A percentile compares a stretch with the other conserved stretches of the same genome.
Evolutionary conservation across 2,113 vertebrate species (phyloP).

Genomic region (Rhinolophus ferrumequinum): DNA sequence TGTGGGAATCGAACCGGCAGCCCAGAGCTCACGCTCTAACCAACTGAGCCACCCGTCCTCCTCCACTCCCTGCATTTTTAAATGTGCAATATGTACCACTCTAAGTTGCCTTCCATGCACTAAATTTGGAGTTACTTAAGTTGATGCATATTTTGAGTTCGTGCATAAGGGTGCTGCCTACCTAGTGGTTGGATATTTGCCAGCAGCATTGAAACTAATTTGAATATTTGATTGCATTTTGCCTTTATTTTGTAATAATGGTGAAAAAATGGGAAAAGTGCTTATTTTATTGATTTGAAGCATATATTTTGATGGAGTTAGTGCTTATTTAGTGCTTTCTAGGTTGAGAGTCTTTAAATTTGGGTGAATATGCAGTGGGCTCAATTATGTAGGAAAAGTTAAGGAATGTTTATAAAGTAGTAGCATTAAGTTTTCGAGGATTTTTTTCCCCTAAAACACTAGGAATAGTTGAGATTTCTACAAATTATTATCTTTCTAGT

Average conservation of each 20-base stretch:
- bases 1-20: too few relatives aligned
- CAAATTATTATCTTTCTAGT: not conserved
- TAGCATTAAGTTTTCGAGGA: not conserved
- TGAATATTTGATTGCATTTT: slow-evolving; percentile 9
- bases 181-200: not conserved
- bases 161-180: not conserved
- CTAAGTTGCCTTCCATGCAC: not conserved
- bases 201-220: not conserved
- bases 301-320: not conserved
- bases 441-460: not conserved
- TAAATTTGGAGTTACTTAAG: not conserved
- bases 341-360: not conserved
- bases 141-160: not conserved
- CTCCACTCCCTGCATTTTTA: not conserved
- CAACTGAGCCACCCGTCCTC: too few relatives aligned
- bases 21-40: too few relatives aligned
- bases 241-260: not conserved
- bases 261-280: not conserved
- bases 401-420: not conserved
- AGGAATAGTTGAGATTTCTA: not conserved
- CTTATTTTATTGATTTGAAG: slow-evolving; percentile 7
- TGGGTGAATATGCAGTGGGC: not conserved
- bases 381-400: not conserved
- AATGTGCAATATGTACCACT: not conserved
- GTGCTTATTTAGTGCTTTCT: slow-evolving; percentile 14